phyloP scores from a whole-genome alignment of 2,113 vertebrate species.

The Peucedramus taeniatus region DNA sequence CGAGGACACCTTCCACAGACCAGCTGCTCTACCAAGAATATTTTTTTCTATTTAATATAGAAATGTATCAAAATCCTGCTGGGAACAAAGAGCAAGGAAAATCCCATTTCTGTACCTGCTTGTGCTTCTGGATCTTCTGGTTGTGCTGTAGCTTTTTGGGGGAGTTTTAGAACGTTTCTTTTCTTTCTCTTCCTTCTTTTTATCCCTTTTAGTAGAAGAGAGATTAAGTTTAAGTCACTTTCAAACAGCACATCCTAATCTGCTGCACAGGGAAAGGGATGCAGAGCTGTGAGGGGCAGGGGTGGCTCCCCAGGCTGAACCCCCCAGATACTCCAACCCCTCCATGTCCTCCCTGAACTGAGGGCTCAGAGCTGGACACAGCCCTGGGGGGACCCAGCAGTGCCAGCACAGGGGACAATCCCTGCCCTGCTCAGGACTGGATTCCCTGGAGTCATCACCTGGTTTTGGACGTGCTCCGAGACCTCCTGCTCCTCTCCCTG shows the following conservation, averaged over 20 bases:
- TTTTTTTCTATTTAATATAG: neutral
- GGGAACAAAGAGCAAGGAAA: neutral
- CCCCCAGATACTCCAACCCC: neutral
- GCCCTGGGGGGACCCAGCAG: neutral
- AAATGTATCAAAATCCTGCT: neutral
- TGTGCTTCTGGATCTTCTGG: slow-evolving; percentile 89
- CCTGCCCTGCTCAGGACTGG: neutral
- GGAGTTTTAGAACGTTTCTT: slow-evolving; percentile 98
- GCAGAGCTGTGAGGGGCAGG: neutral
- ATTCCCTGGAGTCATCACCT: slow-evolving; percentile 69
- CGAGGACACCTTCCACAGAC: neutral
- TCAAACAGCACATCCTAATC: neutral
- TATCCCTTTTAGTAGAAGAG: slow-evolving; percentile 77
- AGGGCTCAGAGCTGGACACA: neutral
- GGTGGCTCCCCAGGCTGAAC: neutral
- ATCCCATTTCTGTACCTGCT: slow-evolving; percentile 76
- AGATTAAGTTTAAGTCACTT: neutral
- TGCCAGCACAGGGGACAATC: neutral
- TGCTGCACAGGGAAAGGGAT: accelerated
- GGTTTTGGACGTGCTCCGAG: slow-evolving; percentile 82
- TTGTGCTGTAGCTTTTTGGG: slow-evolving; percentile 97
- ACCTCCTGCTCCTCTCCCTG: slow-evolving; percentile 84
- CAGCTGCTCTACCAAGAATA: neutral
- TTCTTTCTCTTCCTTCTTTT: slow-evolving; percentile 94
- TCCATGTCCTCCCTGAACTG: neutral